Conservation (phyloP, 92 coral and sea anemone species). For the Epizoanthus fatuus region DNA sequence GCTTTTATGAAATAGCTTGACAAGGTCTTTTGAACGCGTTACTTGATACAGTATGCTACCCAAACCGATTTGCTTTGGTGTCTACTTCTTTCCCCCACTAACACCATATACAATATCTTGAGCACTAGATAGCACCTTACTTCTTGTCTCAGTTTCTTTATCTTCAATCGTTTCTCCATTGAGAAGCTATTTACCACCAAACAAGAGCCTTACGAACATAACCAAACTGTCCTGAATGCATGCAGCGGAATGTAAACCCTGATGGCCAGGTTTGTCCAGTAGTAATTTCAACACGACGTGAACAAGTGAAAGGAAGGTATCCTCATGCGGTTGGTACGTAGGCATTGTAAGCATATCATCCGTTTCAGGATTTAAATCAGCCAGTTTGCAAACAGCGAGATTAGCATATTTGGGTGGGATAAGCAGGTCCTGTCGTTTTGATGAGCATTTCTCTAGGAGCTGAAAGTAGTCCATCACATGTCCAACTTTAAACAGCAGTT, state of each 20-base stretch:
- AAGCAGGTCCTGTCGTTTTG: slow-evolving; percentile 18
- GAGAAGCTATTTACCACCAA: slow-evolving; percentile 12
- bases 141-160: slow-evolving; percentile 58
- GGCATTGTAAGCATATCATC: slow-evolving; percentile 50
- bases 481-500: too few relatives aligned
- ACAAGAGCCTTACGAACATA: background rate
- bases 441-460: too few relatives aligned
- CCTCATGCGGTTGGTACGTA: slow-evolving; percentile 26
- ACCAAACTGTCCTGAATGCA: slow-evolving; percentile 37
- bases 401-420: slow-evolving; percentile 54
- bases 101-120: slow-evolving; percentile 66
- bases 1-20: slow-evolving; percentile 55
- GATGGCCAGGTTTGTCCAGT: slow-evolving; percentile 4
- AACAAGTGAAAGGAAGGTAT: slow-evolving; percentile 21
- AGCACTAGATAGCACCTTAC: slow-evolving; percentile 53
- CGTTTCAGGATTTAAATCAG: slow-evolving; percentile 23
- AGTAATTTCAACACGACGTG: slow-evolving; percentile 43
- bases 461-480: too few relatives aligned
- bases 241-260: slow-evolving; percentile 25
- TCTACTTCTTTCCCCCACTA: slow-evolving; percentile 63
- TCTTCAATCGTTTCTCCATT: slow-evolving; percentile 35
- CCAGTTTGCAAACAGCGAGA: slow-evolving; percentile 26
- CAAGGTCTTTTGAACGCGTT: slow-evolving; percentile 64
- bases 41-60: slow-evolving; percentile 75
- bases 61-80: slow-evolving; percentile 69